Evolutionary conservation across 1,140 invertebrate species (phyloP), one percentile per base, ranked within the genome.

Genomic region (Drosophila melanica): DNA sequence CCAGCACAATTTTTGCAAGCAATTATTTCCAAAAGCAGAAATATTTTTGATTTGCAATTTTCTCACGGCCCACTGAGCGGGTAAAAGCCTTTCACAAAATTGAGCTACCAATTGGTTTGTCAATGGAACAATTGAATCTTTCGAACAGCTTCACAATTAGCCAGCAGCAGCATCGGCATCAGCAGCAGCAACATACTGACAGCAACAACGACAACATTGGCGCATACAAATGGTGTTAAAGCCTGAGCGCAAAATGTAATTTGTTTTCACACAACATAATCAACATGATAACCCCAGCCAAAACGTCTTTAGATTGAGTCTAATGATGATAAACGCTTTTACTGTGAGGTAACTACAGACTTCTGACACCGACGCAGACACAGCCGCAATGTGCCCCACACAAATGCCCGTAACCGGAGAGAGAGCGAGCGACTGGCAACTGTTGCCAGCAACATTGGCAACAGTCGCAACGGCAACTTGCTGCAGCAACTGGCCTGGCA

Each of bases 241-340:
- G 72, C 69, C 63, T 58, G 74, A 68, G 74, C 66, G 74, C 76
- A 90, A 89, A 91, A 91, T 89, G 90, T 91, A 91, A 91, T 91
- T 91, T 91, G 90, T 91, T 91, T 91, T 91, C 90, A 91, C 90
- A 91, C 90, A 91, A 91, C 90, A 91, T 91, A 91, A 91, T 91
- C 90, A 91, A 91, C 86, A 89, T 91, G 90, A 91, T 91, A 91
- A 91, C 87, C 84, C 82, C 75, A 62, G 59, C 80, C 85, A 79
- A 91, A 91, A 90, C 86, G 82, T 91, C 90, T 91, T 91, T 91
- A 91, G 90, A 91, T 91, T 91, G 90, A 90, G 90, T 91, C 90
- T 91, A 91, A 91, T 91, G 90, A 91, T 91, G 90, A 90, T 90
- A 90, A 90, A 91, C 90, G 90, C 82, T 91, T 90, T 91, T 90